Conservation (phyloP, 2,888 invertebrate species). For the Nemoura dubitans region DNA sequence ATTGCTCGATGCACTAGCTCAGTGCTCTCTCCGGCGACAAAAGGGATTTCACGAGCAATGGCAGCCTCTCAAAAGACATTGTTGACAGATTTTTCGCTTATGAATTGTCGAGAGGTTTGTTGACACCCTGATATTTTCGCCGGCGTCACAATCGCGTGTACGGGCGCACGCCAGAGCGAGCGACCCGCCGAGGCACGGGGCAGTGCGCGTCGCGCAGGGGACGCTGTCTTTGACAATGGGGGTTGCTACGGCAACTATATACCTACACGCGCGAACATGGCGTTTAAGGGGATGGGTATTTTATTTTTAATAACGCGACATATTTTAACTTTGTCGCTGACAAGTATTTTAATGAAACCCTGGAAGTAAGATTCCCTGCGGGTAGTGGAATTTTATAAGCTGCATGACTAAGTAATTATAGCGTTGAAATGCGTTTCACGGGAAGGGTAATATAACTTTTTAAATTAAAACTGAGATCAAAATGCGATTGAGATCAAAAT, state of each 20-base stretch:
- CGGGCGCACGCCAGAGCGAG: neutral
- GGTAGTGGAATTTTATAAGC: too few relatives aligned
- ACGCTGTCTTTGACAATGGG: too few relatives aligned
- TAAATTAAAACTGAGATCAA: too few relatives aligned
- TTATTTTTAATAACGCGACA: neutral
- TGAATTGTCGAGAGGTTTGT: slow-evolving; percentile 9
- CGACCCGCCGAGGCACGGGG: neutral
- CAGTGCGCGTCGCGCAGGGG: too few relatives aligned
- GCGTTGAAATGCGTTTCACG: too few relatives aligned
- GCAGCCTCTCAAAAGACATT: neutral
- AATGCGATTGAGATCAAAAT: too few relatives aligned
- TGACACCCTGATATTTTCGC: neutral
- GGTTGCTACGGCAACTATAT: too few relatives aligned
- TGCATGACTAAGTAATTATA: too few relatives aligned
- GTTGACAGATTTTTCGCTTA: slow-evolving; percentile 25
- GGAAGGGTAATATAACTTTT: too few relatives aligned
- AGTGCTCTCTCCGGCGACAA: neutral
- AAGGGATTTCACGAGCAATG: neutral
- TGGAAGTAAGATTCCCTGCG: neutral
- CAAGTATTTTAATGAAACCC: neutral
- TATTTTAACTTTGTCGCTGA: neutral
- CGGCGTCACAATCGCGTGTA: neutral
- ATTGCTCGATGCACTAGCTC: neutral
- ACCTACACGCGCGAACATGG: too few relatives aligned
- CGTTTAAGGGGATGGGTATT: neutral